A percentile compares a stretch with the other conserved stretches of the same genome.
Conservation (phyloP, 2,888 invertebrate species). For the Spialia ferax region DNA sequence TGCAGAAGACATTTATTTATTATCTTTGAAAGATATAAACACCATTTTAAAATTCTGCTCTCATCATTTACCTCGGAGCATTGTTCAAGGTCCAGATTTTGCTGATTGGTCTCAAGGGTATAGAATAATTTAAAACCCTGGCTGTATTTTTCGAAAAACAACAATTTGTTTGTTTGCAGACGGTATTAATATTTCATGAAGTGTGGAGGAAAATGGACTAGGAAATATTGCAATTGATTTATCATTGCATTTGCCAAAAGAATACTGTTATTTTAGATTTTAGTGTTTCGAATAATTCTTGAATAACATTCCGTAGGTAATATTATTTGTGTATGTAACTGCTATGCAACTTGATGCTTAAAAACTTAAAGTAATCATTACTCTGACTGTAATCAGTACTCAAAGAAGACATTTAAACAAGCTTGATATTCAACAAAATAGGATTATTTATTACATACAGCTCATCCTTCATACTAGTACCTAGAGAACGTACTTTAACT, state of each 20-base stretch:
- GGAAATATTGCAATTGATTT: slow-evolving; percentile 1
- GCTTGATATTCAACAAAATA: background rate
- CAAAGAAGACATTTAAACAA: too few species aligned
- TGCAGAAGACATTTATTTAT: too few species aligned
- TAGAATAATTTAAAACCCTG: slow-evolving; percentile 14
- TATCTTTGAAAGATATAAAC: background rate
- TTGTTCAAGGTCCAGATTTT: background rate
- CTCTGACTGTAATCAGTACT: too few species aligned
- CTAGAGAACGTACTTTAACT: background rate
- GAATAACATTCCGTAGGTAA: background rate
- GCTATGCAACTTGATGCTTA: too few species aligned
- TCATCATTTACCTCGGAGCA: background rate
- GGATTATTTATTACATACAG: too few species aligned
- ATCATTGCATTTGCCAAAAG: background rate
- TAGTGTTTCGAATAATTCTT: too few species aligned
- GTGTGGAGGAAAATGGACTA: background rate
- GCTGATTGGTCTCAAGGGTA: slow-evolving; percentile 8
- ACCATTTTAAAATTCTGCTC: background rate
- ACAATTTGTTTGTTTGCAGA: slow-evolving; percentile 12
- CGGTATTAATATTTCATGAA: slow-evolving; percentile 21
- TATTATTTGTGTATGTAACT: too few species aligned
- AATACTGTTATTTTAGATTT: background rate
- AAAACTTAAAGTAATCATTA: too few species aligned
- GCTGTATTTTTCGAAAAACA: slow-evolving; percentile 16
- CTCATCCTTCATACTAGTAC: too few species aligned